These are phyloP conservation scores for Chinchilla lanigera DNA, from an alignment of 2,113 vertebrate species.

Conservation along the genomic window DNA sequence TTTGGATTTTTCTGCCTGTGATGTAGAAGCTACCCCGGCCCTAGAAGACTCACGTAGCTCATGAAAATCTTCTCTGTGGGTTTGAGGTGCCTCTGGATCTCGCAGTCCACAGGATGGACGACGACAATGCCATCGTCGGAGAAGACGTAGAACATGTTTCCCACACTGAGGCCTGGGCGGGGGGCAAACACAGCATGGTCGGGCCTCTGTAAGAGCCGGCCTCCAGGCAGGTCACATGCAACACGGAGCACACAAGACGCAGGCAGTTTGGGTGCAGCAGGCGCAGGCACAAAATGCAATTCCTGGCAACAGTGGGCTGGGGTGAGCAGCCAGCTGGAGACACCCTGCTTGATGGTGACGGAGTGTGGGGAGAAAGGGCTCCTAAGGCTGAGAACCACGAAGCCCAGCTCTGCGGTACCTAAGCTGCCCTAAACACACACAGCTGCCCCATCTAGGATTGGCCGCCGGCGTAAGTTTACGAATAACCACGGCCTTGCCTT, in stretches of 20 bases:
- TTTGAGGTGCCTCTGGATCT: constrained; percentile 94
- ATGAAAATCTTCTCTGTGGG: constrained; percentile 92
- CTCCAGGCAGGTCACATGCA: not conserved
- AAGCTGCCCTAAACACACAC: not conserved
- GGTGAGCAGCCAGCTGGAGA: constrained; percentile 63
- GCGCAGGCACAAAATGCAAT: constrained; percentile 66
- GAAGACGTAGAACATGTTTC: constrained; percentile 98
- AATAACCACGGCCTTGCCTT: not conserved
- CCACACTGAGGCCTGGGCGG: constrained; percentile 93
- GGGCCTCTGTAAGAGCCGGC: not conserved
- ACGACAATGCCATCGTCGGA: constrained; percentile 93
- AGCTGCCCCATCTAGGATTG: no score
- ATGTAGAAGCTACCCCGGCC: rapidly evolving
- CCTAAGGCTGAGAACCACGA: not conserved
- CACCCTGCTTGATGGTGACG: constrained; percentile 42
- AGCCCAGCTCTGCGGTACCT: not conserved
- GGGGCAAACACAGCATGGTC: constrained; percentile 47
- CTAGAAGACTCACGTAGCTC: constrained; percentile 90
- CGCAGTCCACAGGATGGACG: constrained; percentile 94
- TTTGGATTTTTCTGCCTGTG: no score
- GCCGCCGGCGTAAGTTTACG: not conserved
- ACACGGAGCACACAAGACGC: not conserved
- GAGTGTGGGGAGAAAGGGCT: rapidly evolving
- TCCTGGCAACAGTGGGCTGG: constrained; percentile 69
- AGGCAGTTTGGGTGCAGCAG: constrained; percentile 40